Percentiles rank a stretch among this genome's conserved stretches.
These are phyloP conservation scores for Zosterops lateralis DNA, from an alignment of 2,113 vertebrate species.

Conservation along the genomic window DNA sequence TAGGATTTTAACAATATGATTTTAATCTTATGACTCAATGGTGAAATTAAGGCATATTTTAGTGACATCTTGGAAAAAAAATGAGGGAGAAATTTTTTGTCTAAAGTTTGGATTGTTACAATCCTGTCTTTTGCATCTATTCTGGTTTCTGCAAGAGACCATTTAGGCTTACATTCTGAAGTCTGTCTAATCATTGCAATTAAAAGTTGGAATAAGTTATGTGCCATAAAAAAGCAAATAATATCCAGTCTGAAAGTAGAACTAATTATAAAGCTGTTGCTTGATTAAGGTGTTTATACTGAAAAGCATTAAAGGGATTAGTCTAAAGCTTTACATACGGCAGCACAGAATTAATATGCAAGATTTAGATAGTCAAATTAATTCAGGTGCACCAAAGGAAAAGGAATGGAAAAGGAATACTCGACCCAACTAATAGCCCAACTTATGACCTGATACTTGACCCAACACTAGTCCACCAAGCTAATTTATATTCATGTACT, in stretches of 20 bases:
- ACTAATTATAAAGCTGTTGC: conserved; percentile 74
- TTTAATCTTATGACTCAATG: conserved; percentile 36
- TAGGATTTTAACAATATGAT: conserved; percentile 4
- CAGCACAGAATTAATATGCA: conserved; percentile 70
- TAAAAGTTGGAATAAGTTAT: conserved; percentile 66
- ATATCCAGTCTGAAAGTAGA: conserved; percentile 66
- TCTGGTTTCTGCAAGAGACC: conserved; percentile 9
- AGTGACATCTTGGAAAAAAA: not conserved
- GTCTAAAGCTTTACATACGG: conserved; percentile 69
- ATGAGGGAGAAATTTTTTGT: not conserved
- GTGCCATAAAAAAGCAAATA: conserved; percentile 70
- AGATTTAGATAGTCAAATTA: conserved; percentile 73
- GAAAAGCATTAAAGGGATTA: conserved; percentile 74
- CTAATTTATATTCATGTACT: conserved; percentile 73
- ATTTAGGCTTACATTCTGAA: conserved; percentile 43
- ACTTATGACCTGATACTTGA: too few relatives aligned
- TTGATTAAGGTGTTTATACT: conserved; percentile 76
- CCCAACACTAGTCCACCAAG: conserved; percentile 41
- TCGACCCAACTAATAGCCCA: conserved; percentile 63
- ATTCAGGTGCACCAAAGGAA: conserved; percentile 73
- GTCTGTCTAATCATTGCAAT: conserved; percentile 52
- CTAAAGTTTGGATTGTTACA: conserved; percentile 13
- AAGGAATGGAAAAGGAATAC: conserved; percentile 59
- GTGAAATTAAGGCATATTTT: not conserved
- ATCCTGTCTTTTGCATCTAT: not conserved